Evolutionary conservation across 2,113 vertebrate species (phyloP).

Genomic region (Hemibagrus wyckioides): DNA sequence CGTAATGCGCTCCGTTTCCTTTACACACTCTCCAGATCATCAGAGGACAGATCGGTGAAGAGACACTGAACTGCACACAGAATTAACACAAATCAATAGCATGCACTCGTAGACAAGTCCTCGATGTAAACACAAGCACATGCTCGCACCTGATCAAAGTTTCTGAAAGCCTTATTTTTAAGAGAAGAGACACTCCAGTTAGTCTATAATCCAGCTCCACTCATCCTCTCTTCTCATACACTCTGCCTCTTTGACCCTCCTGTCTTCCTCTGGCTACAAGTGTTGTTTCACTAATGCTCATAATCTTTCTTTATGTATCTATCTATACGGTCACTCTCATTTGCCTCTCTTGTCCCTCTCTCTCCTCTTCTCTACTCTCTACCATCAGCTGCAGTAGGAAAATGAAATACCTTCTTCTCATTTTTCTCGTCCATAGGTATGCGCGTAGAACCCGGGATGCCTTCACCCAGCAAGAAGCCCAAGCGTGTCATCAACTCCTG

Average conservation of each 20-base stretch:
- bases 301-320: not conserved
- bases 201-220: conserved; percentile 51
- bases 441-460: conserved; percentile 88
- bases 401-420: conserved; percentile 89
- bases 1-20: conserved; percentile 66
- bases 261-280: not conserved
- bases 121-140: not conserved
- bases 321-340: conserved; percentile 37
- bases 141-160: conserved; percentile 51
- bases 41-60: conserved; percentile 15
- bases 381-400: conserved; percentile 60
- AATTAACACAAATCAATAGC: not conserved
- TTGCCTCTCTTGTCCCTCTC: conserved; percentile 49
- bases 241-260: not conserved
- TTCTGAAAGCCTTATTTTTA: conserved; percentile 55
- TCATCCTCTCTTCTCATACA: conserved; percentile 1
- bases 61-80: not conserved
- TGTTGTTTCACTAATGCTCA: not conserved
- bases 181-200: conserved; percentile 48
- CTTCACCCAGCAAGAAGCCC: conserved; percentile 98
- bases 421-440: conserved; percentile 92
- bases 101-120: not conserved
- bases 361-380: conserved; percentile 49
- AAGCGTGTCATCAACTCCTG: conserved; percentile 98
- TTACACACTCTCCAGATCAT: conserved; percentile 65